Evolutionary conservation across 2,797 vertebrate species (phyloP), one percentile per base, ranked within the genome.

Genomic region (Mallotus villosus): DNA sequence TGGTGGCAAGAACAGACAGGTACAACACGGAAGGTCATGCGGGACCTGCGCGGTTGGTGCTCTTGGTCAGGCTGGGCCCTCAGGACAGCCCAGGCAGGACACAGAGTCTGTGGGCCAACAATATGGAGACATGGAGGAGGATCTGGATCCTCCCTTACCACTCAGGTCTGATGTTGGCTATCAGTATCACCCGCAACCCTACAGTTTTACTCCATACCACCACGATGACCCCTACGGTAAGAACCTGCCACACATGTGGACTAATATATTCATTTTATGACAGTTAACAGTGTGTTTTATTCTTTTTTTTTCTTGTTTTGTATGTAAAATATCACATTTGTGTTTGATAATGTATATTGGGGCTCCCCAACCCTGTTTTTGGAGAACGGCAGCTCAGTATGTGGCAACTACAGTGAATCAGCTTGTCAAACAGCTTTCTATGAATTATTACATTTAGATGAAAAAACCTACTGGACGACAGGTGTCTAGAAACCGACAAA

Each of bases 91-190:
- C 4, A 90, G 87, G 0, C 84, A 74, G 82, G 88, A 92, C 75
- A 86, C 81, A 0, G 91, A 78, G 41, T 64, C 29, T 49, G 21
- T 0, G n/a, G 58, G 21, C 46, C 88, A 91, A 72, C 78, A 78
- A 49, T 63, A 82, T 63, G 81, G 66, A 3, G 76, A 88, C n/a
- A 70, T 68, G 17, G 84, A 81, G 1, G 51, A 4, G 27, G 78
- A 81, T 25, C 81, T 90, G 29, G 95, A 96, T 72, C 84, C 78
- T 8, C 95, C 95, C 0, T 82, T 95, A 72, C 92, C 95, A 0
- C 89, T 97, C 70, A 92, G 88, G 67, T 94, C 93, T 0, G 79
- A 87, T 14, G 68, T 85, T 4, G 86, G 86, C 41, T 78, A 72
- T 46, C 16, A 6, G 4, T 78, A 72, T 46, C 16, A 11, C 14